A percentile compares a stretch with the other conserved stretches of the same genome.
These are phyloP conservation scores for Calliphora vicina DNA, from an alignment of 1,140 invertebrate species.

Conservation along the genomic window DNA sequence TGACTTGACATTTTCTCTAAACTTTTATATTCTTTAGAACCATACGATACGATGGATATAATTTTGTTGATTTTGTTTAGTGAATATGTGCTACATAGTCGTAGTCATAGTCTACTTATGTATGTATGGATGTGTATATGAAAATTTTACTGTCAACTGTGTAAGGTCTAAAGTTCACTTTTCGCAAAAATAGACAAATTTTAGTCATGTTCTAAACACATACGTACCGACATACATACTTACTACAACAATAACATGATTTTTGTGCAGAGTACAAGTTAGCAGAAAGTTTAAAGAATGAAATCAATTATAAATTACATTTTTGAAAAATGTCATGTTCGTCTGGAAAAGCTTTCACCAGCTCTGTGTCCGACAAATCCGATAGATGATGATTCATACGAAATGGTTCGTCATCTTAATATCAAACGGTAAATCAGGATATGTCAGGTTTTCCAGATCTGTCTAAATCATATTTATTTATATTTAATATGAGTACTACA, in stretches of 20 bases:
- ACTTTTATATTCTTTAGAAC: not conserved
- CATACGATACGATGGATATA: not conserved
- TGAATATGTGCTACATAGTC: not conserved
- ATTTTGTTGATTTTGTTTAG: not conserved
- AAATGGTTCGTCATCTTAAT: too few relatives aligned
- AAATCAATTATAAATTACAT: not conserved
- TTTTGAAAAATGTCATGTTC: not conserved
- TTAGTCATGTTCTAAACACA: slow-evolving; percentile 27
- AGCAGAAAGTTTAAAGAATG: not conserved
- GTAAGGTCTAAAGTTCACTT: slow-evolving; percentile 28
- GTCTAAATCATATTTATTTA: too few relatives aligned
- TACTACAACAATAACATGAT: not conserved
- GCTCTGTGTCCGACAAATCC: too few relatives aligned
- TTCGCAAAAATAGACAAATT: slow-evolving; percentile 23
- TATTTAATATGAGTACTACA: too few relatives aligned
- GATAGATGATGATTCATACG: too few relatives aligned
- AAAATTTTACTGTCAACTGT: slow-evolving; percentile 30
- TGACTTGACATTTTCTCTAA: slow-evolving; percentile 17
- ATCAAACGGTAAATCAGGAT: too few relatives aligned
- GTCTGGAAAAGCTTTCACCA: too few relatives aligned
- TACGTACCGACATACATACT: not conserved
- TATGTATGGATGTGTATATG: not conserved
- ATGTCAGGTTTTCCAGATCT: too few relatives aligned
- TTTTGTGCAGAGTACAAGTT: not conserved
- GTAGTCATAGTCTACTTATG: not conserved